Evolutionary conservation across 2,888 invertebrate species (phyloP), one percentile per base, ranked within the genome.

Genomic region (Drosophila recens): DNA sequence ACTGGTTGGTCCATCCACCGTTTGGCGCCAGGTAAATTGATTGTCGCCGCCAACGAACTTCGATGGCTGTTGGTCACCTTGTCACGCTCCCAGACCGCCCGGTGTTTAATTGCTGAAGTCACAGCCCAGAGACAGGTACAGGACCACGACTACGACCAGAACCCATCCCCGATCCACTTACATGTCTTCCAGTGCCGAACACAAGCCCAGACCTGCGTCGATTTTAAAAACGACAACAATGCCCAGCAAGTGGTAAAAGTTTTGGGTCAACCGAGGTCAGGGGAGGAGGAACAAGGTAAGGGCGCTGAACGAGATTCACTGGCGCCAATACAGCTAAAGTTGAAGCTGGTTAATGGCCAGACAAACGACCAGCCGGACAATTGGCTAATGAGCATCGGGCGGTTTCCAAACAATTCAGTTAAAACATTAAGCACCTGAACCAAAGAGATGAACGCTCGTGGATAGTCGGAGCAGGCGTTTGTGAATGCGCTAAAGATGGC

Each of bases 21-120:
- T 64, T 43, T 63, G 76, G 59, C 79, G 70, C 36, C 83, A 76
- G 87, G 87, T 84, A 85, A 87, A 86, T 83, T 85, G 81, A 84
- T 85, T 85, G 82, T 84, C 77, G 74, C 76, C 77, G 67, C 66
- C 80, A 79, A 79, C 84, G 77, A 82, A 77, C 75, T 84, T 82
- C 79, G 79, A 87, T 72, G 72, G 69, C 79, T 83, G 78, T 75
- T 82, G 83, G 85, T 80, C 85, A 85, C 79, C 85, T 83, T 80
- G 67, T 69, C 79, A 70, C 68, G 72, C 75, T 58, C 67, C 63
- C 72, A 56, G 64, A 46, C 71, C 85, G 67, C 77, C 82, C 79
- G 63, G 62, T 72, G 72, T 79, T 83, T 85, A 83, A 85, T 85
- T 85, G 82, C 85, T 71, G 48, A 72, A 75, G 79, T 59, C 11